Percentiles rank a stretch among this genome's conserved stretches.
phyloP scores from a whole-genome alignment of 2,888 invertebrate genomes.

The Desoria tigrina region DNA sequence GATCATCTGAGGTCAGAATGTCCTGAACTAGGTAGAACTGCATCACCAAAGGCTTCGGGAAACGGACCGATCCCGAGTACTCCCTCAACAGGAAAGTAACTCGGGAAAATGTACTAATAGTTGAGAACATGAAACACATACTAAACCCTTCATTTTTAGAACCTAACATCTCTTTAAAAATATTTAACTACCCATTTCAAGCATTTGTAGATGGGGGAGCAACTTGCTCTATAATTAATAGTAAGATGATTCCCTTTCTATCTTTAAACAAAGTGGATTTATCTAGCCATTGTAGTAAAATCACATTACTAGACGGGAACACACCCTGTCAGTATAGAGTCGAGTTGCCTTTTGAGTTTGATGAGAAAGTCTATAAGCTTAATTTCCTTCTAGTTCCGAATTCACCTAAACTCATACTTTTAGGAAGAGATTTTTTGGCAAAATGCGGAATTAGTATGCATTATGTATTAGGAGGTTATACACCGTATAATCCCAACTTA shows the following conservation, averaged over 20 bases:
- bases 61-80: no score
- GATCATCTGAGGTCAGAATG: background rate
- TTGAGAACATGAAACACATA: background rate
- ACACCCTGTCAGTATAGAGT: background rate
- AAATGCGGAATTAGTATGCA: background rate
- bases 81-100: no score
- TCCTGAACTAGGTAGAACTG: background rate
- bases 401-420: background rate
- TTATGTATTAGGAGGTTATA: background rate
- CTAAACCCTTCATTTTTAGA: background rate
- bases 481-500: background rate
- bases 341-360: background rate
- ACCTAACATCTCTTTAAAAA: background rate
- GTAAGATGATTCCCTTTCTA: background rate
- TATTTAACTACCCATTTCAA: background rate
- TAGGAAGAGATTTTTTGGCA: background rate
- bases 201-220: background rate
- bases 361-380: background rate
- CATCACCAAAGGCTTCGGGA: background rate
- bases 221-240: background rate
- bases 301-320: background rate
- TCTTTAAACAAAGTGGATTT: background rate
- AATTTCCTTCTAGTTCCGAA: background rate
- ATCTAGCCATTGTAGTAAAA: background rate
- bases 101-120: no score